A percentile compares a stretch with the other conserved stretches of the same genome.
Conservation (phyloP, 2,797 vertebrate genomes). For the Salarias fasciatus region DNA sequence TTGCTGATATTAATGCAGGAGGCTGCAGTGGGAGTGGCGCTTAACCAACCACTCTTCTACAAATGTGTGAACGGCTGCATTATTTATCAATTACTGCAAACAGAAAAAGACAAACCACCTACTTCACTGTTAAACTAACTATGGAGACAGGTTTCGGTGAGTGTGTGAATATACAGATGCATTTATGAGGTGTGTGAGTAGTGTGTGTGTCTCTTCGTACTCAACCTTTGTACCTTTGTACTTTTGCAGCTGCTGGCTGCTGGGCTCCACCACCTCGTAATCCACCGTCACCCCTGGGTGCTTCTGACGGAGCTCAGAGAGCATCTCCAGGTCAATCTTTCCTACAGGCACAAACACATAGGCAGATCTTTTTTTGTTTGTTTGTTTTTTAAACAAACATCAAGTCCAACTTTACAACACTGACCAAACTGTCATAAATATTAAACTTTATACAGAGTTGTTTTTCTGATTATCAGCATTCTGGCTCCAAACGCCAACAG, state of each 20-base stretch:
- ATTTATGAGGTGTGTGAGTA: not conserved
- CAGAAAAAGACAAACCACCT: constrained; percentile 9
- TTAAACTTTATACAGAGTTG: too few relatives aligned
- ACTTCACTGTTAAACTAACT: not conserved
- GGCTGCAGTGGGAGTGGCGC: not conserved
- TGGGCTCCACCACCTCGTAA: constrained; percentile 92
- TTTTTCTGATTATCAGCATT: too few relatives aligned
- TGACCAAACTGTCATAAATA: too few relatives aligned
- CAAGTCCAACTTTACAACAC: too few relatives aligned
- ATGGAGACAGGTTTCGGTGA: too few relatives aligned
- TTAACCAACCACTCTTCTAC: constrained; percentile 3
- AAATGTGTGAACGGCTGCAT: not conserved
- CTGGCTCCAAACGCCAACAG: too few relatives aligned
- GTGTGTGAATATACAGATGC: constrained; percentile 9
- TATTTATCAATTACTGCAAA: constrained; percentile 12
- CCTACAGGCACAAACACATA: constrained; percentile 77
- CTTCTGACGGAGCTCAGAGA: constrained; percentile 84
- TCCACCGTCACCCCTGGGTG: constrained; percentile 85
- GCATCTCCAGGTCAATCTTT: constrained; percentile 91
- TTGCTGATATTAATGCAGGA: not conserved
- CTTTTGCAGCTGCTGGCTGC: constrained; percentile 85
- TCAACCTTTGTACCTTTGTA: constrained; percentile 95
- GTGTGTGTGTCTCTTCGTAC: not conserved
- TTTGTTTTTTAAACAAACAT: too few relatives aligned
- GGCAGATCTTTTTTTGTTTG: too few relatives aligned